phyloP scores from a whole-genome alignment of 2,797 vertebrate genomes.

The Euthynnus affinis region DNA sequence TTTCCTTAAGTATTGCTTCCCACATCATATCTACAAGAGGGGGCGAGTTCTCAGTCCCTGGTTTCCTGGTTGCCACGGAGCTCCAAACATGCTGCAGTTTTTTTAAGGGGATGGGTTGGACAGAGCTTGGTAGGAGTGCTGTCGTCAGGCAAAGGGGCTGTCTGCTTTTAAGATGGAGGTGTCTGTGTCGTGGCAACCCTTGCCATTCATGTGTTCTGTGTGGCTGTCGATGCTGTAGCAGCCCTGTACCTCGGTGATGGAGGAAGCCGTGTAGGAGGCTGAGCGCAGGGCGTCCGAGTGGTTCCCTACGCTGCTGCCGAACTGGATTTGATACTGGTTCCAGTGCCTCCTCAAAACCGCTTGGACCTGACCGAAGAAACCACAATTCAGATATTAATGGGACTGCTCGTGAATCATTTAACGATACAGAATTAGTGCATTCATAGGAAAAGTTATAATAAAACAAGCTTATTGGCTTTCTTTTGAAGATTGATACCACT shows the following conservation, averaged over 20 bases:
- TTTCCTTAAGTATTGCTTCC: conserved; percentile 11
- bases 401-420: not conserved
- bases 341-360: conserved; percentile 93
- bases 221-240: conserved; percentile 89
- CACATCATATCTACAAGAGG: conserved; percentile 16
- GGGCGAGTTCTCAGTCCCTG: not conserved
- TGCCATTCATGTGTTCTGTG: conserved; percentile 92
- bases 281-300: conserved; percentile 93
- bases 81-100: conserved; percentile 44
- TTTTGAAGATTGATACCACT: not conserved
- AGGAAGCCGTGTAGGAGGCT: conserved; percentile 86
- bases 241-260: conserved; percentile 91
- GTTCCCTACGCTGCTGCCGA: conserved; percentile 90
- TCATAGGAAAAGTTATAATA: not conserved
- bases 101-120: not conserved
- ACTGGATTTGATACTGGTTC: conserved; percentile 96
- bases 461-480: not conserved
- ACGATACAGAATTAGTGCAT: not conserved
- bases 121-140: not conserved
- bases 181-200: conserved; percentile 89
- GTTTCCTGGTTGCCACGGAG: not conserved
- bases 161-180: conserved; percentile 85
- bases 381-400: conserved; percentile 4
- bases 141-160: conserved; percentile 88
- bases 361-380: conserved; percentile 88